These are phyloP conservation scores for Galeopsomyia nigrocyanea DNA, from an alignment of 2,888 invertebrate genomes.

Conservation along the genomic window DNA sequence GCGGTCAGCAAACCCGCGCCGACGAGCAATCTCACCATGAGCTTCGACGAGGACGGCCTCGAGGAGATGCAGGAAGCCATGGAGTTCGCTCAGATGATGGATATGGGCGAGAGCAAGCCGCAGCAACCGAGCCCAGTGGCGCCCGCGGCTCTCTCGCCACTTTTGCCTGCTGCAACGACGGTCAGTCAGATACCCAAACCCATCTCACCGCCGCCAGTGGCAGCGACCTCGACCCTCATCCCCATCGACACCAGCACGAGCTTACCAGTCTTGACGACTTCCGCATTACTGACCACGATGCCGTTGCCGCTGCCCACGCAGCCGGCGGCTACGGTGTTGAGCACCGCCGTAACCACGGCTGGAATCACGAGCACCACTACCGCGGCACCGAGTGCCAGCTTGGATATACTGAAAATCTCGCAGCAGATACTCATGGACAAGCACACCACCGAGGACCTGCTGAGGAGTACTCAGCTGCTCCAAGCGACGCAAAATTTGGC, in stretches of 20 bases:
- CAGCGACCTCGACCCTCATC: no score
- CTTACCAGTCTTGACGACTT: neutral
- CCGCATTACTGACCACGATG: neutral
- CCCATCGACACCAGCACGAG: constrained; percentile 23
- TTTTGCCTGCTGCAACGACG: neutral
- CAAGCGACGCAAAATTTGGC: neutral
- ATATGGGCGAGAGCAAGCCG: constrained; percentile 52
- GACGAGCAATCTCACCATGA: constrained; percentile 24
- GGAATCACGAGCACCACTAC: neutral
- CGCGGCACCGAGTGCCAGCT: neutral
- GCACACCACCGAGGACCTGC: constrained; percentile 43
- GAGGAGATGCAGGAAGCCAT: constrained; percentile 65
- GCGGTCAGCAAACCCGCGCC: constrained; percentile 28
- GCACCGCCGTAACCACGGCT: no score
- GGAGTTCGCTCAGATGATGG: constrained; percentile 63
- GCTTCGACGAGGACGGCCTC: constrained; percentile 46
- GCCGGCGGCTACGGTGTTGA: no score
- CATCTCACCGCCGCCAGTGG: constrained; percentile 13
- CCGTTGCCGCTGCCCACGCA: no score
- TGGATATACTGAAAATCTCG: constrained; percentile 44
- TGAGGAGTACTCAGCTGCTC: constrained; percentile 35
- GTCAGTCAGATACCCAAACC: constrained; percentile 8
- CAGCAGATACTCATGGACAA: constrained; percentile 46
- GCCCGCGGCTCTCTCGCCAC: neutral
- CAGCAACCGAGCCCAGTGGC: neutral